phyloP scores from a whole-genome alignment of 2,797 vertebrate species.

The Coluber constrictor region DNA sequence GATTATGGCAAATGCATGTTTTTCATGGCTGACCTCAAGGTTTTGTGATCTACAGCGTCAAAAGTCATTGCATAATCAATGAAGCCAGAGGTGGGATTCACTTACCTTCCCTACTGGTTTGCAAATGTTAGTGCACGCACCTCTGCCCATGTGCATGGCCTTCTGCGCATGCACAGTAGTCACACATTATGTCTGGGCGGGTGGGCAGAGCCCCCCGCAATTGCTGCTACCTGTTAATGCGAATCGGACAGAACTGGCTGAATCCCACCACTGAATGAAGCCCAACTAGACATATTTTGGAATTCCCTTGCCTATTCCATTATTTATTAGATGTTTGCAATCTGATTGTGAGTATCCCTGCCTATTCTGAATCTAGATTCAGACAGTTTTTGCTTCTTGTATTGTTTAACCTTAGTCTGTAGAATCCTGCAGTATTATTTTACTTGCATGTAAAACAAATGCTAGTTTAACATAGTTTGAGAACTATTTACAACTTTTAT shows the following conservation, averaged over 20 bases:
- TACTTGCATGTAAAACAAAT: background rate
- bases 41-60: background rate
- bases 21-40: background rate
- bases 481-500: background rate
- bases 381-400: background rate
- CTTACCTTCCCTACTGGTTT: too few relatives aligned
- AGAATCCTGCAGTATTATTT: background rate
- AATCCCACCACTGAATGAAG: background rate
- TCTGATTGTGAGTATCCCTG: background rate
- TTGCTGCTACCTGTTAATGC: too few relatives aligned
- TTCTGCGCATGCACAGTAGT: too few relatives aligned
- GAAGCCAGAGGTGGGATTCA: background rate
- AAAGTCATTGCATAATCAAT: background rate
- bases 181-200: too few relatives aligned
- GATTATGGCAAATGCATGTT: constrained; percentile 42
- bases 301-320: background rate
- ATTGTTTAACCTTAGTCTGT: background rate
- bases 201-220: too few relatives aligned
- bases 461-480: background rate
- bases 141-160: too few relatives aligned
- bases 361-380: background rate
- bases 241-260: too few relatives aligned
- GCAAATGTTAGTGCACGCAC: too few relatives aligned
- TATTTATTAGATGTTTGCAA: background rate
- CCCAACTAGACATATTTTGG: background rate